Evolutionary conservation across 2,113 vertebrate species (phyloP), one percentile per base, ranked within the genome.

Genomic region (Pangasianodon gigas): DNA sequence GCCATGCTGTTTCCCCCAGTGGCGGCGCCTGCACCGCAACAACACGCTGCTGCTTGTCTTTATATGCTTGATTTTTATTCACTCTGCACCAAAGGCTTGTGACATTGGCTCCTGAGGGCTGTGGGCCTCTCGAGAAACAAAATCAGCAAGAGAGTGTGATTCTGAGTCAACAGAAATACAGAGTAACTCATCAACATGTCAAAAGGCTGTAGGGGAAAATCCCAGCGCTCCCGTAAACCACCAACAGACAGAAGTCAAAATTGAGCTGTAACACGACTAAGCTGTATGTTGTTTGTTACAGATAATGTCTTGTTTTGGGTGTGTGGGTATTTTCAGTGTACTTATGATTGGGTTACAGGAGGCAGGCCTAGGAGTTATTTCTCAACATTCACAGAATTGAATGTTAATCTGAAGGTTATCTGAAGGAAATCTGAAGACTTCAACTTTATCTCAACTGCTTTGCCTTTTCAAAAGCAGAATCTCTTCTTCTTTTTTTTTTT

Each of bases 41-140:
- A 87, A 67, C 67, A 51, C 71, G n/a, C 69, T 29, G 60, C 89
- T 86, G 89, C 79, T 84, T 65, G 8, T 60, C 75, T 88, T 90
- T 86, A 92, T 93, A 92, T 90, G 89, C 93, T 93, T 93, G 91
- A 93, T 94, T 94, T 88, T 82, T 62, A 85, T 85, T 85, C 87
- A 88, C n/a, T 85, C 86, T 80, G 69, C 82, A 46, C 88, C 83
- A 56, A 69, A 67, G 89, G 32, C 44, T 9, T 69, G 67, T 85
- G 69, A 74, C 84, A 69, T 90, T 80, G 48, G 67, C 88, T 88
- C 87, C 71, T 74, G 74, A 89, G 84, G 62, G 82, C 41, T 48
- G 44, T 0, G 46, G 60, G 79, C 85, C 87, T 81, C 60, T 48
- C 19, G 87, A 81, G 54, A 86, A 79, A 74, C 48, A 51, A 19